Percentiles rank a stretch among this genome's conserved stretches.
phyloP scores from a whole-genome alignment of 2,888 invertebrate genomes.

The Tipula confusa region DNA sequence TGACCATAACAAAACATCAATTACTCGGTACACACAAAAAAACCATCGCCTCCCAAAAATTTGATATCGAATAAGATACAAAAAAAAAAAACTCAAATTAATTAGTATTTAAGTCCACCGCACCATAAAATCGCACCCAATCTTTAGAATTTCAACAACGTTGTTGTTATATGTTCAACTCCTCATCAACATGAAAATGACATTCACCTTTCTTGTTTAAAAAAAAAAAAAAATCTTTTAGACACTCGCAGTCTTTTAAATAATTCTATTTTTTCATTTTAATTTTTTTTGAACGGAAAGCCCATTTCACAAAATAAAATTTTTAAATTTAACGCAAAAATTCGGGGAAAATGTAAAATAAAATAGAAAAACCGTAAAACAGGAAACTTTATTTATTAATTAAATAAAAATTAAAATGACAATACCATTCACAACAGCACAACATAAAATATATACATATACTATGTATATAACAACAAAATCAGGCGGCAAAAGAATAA shows the following conservation, averaged over 20 bases:
- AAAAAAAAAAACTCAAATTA: not conserved
- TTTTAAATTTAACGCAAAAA: not conserved
- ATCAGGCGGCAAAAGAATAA: not conserved
- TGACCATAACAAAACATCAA: not conserved
- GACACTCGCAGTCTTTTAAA: not conserved
- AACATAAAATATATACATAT: too few relatives aligned
- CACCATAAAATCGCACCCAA: not conserved
- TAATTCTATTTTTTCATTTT: not conserved
- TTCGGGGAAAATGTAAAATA: not conserved
- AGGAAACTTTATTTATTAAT: constrained; percentile 20
- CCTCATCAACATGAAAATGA: constrained; percentile 20
- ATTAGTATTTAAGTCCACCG: not conserved
- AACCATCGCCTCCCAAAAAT: not conserved
- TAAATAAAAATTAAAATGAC: constrained; percentile 16
- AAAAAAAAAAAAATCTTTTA: too few relatives aligned
- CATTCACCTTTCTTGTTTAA: not conserved
- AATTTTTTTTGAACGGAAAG: not conserved
- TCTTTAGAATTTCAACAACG: not conserved
- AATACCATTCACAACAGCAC: not conserved
- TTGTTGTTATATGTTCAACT: not conserved
- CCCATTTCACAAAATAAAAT: not conserved
- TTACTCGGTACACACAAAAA: not conserved
- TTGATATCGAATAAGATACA: not conserved
- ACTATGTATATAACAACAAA: too few relatives aligned
- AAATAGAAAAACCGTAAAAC: too few relatives aligned